Evolutionary conservation across 2,113 vertebrate genomes (phyloP), one percentile per base, ranked within the genome.

Genomic region (Scolopax mira): DNA sequence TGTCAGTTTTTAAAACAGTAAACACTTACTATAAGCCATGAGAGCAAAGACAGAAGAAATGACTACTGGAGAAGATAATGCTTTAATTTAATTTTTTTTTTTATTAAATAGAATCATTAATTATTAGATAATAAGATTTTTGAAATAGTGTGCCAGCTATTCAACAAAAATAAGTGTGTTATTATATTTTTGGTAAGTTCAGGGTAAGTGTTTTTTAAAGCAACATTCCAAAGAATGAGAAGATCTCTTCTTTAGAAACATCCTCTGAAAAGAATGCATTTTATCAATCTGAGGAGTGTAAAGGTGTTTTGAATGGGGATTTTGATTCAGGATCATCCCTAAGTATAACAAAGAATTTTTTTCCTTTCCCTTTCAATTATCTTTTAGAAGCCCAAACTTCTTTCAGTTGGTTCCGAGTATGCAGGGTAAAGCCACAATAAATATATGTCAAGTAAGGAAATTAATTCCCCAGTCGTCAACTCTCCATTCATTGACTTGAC

Each of bases 1-100:
- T 88, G 92, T 75, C 95, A 85, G 74, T 65, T 94, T 96, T 94
- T 77, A 83, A 93, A 96, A 86, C 30, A 62, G 62, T 70, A 90
- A 92, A 85, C 54, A 51, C 41, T 82, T 91, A 37, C n/a, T 54
- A 69, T 73, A 71, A 89, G 28, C 55, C 82, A 44, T 41, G 57
- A 85, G 10, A 78, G 17, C 39, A 70, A 13, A 81, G 33, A 39
- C 19, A 75, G 72, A 14, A 90, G 39, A 95, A 86, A 92, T 54
- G 7, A 35, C 52, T 70, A 46, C n/a, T 52, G 52, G 48, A 87
- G 14, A 73, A 85, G 8, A 31, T 5, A 86, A 46, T 46, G 19
- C 6, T 64, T 66, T 83, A 54, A 19, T 48, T 60, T 14, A 16
- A 7, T 44, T 4, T 13, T 5, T 33, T 22, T 48, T 48, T 15